phyloP scores from a whole-genome alignment of 2,113 vertebrate genomes.

The Psittacus erithacus region DNA sequence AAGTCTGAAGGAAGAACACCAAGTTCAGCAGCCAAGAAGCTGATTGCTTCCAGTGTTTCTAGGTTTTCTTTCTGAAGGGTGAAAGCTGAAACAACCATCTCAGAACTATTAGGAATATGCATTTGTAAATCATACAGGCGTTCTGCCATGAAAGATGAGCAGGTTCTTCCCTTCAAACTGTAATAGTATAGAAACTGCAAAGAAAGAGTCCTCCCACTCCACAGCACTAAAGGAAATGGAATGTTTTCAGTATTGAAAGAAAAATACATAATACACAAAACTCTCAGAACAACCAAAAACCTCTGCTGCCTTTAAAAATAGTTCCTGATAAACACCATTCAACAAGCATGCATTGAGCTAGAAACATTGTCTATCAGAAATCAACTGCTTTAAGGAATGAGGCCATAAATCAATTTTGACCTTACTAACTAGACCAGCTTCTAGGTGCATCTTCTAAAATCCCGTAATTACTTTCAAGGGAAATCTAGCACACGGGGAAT shows the following conservation, averaged over 20 bases:
- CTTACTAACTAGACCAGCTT: neutral
- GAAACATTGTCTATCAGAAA: neutral
- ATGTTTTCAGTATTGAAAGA: neutral
- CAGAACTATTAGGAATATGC: neutral
- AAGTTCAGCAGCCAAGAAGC: constrained; percentile 86
- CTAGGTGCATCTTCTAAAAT: neutral
- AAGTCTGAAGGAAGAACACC: constrained; percentile 93
- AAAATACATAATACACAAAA: neutral
- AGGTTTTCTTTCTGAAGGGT: constrained; percentile 92
- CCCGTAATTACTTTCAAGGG: neutral
- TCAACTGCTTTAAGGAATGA: neutral
- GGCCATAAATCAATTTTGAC: neutral
- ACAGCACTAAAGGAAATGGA: neutral
- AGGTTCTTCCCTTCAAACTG: neutral
- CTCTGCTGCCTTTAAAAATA: neutral
- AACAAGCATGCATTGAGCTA: neutral
- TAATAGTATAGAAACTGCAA: neutral
- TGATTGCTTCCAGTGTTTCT: constrained; percentile 92
- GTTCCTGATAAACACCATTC: neutral
- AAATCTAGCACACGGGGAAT: neutral
- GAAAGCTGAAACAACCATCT: constrained; percentile 82
- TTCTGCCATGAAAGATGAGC: neutral
- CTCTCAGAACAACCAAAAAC: neutral
- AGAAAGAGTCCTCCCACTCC: neutral
- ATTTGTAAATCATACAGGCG: neutral